Conservation (phyloP, 2,888 invertebrate species). For the Nomada flava region DNA sequence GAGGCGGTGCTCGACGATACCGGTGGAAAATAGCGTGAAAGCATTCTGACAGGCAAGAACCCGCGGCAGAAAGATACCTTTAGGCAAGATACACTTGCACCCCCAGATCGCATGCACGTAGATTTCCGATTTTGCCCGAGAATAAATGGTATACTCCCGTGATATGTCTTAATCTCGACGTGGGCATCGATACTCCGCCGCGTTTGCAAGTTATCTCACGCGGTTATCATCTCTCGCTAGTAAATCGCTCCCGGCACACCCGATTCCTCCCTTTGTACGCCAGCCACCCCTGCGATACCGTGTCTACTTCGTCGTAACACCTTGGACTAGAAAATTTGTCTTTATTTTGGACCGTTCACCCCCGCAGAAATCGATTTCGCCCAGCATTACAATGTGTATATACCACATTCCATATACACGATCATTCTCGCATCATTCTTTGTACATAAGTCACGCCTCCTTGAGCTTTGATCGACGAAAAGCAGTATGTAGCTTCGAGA, state of each 20-base stretch:
- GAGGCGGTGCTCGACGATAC: background rate
- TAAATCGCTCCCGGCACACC: conserved; percentile 4
- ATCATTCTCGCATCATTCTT: conserved; percentile 51
- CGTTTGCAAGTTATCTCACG: background rate
- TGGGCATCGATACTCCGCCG: conserved; percentile 44
- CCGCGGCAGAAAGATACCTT: conserved; percentile 22
- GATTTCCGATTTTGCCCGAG: conserved; percentile 32
- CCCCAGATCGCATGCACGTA: conserved; percentile 53
- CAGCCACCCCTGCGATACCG: background rate
- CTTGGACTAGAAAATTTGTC: background rate
- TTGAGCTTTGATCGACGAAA: conserved; percentile 54
- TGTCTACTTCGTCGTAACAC: background rate
- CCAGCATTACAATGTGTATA: background rate
- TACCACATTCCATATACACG: background rate
- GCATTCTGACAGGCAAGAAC: conserved; percentile 23
- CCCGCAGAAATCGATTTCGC: conserved; percentile 41
- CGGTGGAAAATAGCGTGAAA: conserved; percentile 2
- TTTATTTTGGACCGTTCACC: background rate
- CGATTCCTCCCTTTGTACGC: background rate
- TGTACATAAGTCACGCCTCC: conserved; percentile 60
- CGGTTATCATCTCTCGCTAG: conserved; percentile 7
- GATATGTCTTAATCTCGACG: conserved; percentile 55
- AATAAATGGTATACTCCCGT: conserved; percentile 35
- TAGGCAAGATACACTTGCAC: conserved; percentile 22
- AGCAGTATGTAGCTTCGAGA: conserved; percentile 51